Evolutionary conservation across 2,888 invertebrate genomes (phyloP), one percentile per base, ranked within the genome.

Genomic region (Furcula furcula): DNA sequence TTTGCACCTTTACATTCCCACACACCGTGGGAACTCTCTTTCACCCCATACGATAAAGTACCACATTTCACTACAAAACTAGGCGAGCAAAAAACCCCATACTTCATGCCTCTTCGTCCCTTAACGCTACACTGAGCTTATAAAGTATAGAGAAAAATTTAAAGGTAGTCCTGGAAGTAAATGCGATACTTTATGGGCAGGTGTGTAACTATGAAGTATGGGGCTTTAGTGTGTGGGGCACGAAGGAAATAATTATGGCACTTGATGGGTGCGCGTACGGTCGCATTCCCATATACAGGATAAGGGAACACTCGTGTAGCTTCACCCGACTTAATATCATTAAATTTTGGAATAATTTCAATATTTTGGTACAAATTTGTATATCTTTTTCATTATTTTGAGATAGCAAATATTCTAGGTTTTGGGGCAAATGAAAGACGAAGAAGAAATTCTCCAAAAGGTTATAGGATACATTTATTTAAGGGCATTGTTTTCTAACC

Each of bases 1-100:
- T 77, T 84, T 81, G 75, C 83, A 82, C 85, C 84, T 83, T 54
- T 68, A 73, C 25, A 85, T 88, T 87, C 88, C 84, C 87, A 87
- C 85, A 87, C 79, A 77, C 61, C 86, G 86, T 85, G 87, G 74
- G 87, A 85, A 86, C 62, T 40, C 18, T 29, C 55, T 63, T 55
- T 62, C 70, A 73, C 77, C 69, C 76, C 72, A 51, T 63, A 41
- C 55, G 65, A 81, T 76, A 65, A 86, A 87, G 77, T 65, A 76
- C 74, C 54, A 52, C 56, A 65, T 72, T 71, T 45, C 53, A 52
- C 60, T 57, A 54, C 57, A 61, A 31, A 40, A 54, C 33, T 33
- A 34, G 31, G 16, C 37, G 28, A 22, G 40, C 55, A 67, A 78
- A 76, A 76, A 82, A 74, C 54, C 29, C 13, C 35, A 37, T 40